phyloP scores from a whole-genome alignment of 2,113 vertebrate genomes.

The Myotis davidii region DNA sequence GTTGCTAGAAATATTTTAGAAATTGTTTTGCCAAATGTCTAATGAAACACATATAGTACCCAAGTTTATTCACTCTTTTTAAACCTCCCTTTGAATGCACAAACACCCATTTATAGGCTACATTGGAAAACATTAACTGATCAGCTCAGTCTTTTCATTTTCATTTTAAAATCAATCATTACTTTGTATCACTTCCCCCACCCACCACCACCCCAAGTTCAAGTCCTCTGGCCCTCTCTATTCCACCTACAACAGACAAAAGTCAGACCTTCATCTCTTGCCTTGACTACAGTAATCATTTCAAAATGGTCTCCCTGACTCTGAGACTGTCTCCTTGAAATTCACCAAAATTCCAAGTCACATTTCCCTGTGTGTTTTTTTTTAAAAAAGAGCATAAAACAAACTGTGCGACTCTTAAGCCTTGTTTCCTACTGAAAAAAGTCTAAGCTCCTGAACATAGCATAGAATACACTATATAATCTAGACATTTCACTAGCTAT shows the following conservation, averaged over 20 bases:
- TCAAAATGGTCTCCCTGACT: neutral
- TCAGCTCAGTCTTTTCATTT: conserved; percentile 20
- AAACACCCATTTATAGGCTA: neutral
- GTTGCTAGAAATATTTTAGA: conserved; percentile 54
- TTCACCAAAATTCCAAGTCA: neutral
- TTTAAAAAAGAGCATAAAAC: neutral
- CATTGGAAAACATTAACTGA: neutral
- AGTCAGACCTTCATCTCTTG: neutral
- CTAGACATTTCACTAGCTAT: neutral
- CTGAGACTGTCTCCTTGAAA: neutral
- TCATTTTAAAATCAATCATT: conserved; percentile 35
- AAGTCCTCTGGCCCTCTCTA: conserved; percentile 38
- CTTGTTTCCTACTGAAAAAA: neutral
- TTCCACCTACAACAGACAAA: neutral
- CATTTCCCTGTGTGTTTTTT: neutral
- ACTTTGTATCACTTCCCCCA: neutral
- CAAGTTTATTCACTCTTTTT: conserved; percentile 41
- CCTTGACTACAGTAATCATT: neutral
- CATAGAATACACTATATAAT: neutral
- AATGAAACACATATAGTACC: conserved; percentile 64
- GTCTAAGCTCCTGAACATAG: neutral
- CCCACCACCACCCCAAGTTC: neutral
- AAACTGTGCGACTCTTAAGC: neutral
- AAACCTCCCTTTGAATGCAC: conserved; percentile 24
- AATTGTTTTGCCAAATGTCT: conserved; percentile 56